phyloP scores from a whole-genome alignment of 2,797 vertebrate genomes.

The Microctenopoma lineatum region DNA sequence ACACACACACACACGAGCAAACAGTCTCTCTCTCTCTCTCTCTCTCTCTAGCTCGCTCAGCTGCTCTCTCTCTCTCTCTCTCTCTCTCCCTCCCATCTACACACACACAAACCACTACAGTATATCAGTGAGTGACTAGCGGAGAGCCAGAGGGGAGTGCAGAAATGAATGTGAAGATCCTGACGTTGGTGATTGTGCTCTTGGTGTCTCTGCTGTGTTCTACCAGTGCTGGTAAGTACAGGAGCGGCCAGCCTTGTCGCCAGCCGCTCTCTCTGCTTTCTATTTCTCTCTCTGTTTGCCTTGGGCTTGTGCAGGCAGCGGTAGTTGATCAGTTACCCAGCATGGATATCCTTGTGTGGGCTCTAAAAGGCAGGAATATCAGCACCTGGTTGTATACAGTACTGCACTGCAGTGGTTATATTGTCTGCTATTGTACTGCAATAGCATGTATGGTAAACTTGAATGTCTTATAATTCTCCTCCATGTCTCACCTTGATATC shows the following conservation, averaged over 20 bases:
- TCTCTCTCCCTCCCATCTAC: slow-evolving; percentile 44
- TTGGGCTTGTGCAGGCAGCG: slow-evolving; percentile 77
- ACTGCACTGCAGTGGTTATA: slow-evolving; percentile 89
- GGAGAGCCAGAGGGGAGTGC: slow-evolving; percentile 85
- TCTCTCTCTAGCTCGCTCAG: slow-evolving; percentile 62
- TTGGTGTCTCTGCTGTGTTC: slow-evolving; percentile 89
- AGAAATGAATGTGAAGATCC: slow-evolving; percentile 92
- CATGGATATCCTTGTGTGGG: slow-evolving; percentile 82
- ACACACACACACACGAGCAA: slow-evolving; percentile 75
- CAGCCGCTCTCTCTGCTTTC: slow-evolving; percentile 71
- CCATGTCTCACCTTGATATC: slow-evolving; percentile 66
- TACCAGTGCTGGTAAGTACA: slow-evolving; percentile 88
- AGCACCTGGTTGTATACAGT: slow-evolving; percentile 85
- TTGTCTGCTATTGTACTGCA: slow-evolving; percentile 77
- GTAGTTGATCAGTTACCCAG: slow-evolving; percentile 87
- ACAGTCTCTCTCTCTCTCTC: slow-evolving; percentile 78
- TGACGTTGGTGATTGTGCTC: slow-evolving; percentile 90
- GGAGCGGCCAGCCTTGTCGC: slow-evolving; percentile 76
- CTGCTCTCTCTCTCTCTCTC: slow-evolving; percentile 67
- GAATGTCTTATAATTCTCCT: slow-evolving; percentile 55
- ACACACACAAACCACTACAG: slow-evolving; percentile 84
- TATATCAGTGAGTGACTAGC: slow-evolving; percentile 88
- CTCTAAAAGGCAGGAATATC: slow-evolving; percentile 83
- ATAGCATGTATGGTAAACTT: slow-evolving; percentile 72
- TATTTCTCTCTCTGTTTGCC: slow-evolving; percentile 77